Percentiles rank a stretch among this genome's conserved stretches.
Conservation (phyloP, 2,113 vertebrate species). For the Mionectes macconnelli region DNA sequence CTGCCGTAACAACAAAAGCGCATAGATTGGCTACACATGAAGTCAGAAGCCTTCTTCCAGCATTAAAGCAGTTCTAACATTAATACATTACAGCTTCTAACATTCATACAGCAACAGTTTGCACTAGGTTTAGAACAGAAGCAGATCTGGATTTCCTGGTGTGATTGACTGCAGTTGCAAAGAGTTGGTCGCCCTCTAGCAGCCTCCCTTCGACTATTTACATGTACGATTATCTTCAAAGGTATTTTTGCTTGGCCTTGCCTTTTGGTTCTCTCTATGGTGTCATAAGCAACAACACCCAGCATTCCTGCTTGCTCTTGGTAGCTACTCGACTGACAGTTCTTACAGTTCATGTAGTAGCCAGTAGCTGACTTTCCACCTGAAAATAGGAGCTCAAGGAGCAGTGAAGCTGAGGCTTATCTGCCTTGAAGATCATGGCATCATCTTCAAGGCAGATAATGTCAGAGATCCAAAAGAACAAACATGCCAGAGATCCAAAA, state of each 20-base stretch:
- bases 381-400: not conserved
- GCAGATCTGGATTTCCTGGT: not conserved
- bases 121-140: not conserved
- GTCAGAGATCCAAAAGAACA: not conserved
- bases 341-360: rapidly evolving
- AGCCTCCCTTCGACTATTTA: not conserved
- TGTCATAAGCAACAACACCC: not conserved
- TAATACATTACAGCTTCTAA: no score
- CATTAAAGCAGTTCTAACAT: not conserved
- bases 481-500: not conserved
- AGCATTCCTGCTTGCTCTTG: not conserved
- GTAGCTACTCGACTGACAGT: not conserved
- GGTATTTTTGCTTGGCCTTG: not conserved
- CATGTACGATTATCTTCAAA: not conserved
- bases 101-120: not conserved
- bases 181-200: not conserved
- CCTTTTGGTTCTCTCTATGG: not conserved
- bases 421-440: not conserved
- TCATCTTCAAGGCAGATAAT: no score
- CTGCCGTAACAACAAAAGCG: not conserved
- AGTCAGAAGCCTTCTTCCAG: not conserved
- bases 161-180: not conserved
- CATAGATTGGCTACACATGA: not conserved
- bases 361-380: not conserved
- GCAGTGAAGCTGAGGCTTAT: not conserved